Base-by-base conservation (phyloP, 2,888 invertebrate genomes). In the Stomorhina lunata region DNA sequence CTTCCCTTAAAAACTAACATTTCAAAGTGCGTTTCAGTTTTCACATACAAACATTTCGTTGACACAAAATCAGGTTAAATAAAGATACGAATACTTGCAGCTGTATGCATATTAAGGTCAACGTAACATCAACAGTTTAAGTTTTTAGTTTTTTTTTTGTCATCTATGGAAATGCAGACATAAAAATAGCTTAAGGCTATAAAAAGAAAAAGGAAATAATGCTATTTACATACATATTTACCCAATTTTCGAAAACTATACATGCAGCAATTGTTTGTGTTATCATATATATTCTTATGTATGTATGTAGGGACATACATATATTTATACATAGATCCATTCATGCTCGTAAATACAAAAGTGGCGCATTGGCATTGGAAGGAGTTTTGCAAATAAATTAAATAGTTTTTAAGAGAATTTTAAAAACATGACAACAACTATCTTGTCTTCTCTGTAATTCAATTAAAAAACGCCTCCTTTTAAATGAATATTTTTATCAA, bases 41-140 rank as follows among this genome's bases (percentile, higher is more conserved):
- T n/a, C n/a, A n/a, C n/a, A n/a, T n/a, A n/a, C n/a, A n/a, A n/a
- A n/a, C n/a, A n/a, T 17, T 6, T n/a, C 53, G 50, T 32, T 78
- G 71, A 55, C 78, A 48, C 78, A 57, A 71, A 65, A 68, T 45
- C 45, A 65, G 55, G 25, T 0, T 55, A 71, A 71, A 71, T 43
- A 37, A 22, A 15, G 15, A 10, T 4, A 7, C 15, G 1, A n/a
- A 20, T 9, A 59, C 15, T 48, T 57, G n/a, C n/a, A n/a, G n/a
- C n/a, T n/a, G 32, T 48, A 1, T 27, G 12, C 45, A 17, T 59
- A 79, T 79, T 79, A 72, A 79, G 79, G 79, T 66, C 79, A 79
- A 79, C 72, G 79, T 79, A 57, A 72, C 79, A 66, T 79, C 72
- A 79, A 79, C 72, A 57, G 57, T 34, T 79, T 65, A 48, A 34